A percentile compares a stretch with the other conserved stretches of the same genome.
Evolutionary conservation across 35 echinoderm and acorn worm species (phyloP).

Genomic region (Lytechinus variegatus): DNA sequence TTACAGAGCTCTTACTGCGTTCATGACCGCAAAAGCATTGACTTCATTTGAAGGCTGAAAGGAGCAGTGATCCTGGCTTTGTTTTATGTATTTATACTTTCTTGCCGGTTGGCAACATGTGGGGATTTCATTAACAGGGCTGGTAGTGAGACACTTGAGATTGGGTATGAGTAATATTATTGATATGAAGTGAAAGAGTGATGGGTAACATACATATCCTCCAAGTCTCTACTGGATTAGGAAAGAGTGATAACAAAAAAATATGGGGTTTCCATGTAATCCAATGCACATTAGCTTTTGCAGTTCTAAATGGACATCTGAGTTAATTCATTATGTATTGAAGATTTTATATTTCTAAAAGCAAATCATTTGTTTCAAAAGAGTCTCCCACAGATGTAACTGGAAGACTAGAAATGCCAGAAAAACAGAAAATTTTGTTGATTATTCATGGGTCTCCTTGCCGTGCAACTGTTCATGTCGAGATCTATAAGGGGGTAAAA

Average conservation of each 20-base stretch:
- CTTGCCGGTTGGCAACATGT: neutral
- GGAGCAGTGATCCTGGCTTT: neutral
- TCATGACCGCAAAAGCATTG: conserved; percentile 10
- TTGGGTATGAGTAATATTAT: conserved; percentile 14
- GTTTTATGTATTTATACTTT: neutral
- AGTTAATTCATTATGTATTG: too few species aligned
- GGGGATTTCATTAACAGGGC: neutral
- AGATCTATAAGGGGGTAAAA: neutral
- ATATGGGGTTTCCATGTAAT: neutral
- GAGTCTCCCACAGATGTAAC: neutral
- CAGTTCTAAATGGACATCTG: too few species aligned
- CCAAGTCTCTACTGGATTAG: neutral
- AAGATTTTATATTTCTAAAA: neutral
- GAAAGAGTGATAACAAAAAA: neutral
- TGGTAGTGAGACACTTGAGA: neutral
- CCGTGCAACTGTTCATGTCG: neutral
- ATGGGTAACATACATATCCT: neutral
- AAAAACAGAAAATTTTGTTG: neutral
- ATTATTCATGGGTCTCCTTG: neutral
- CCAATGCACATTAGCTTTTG: too few species aligned
- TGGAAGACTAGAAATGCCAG: neutral
- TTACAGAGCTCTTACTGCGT: neutral
- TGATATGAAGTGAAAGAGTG: neutral
- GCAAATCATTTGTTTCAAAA: neutral
- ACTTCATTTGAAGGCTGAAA: neutral